Percentiles rank a stretch among this genome's conserved stretches.
These are phyloP conservation scores for Ochotona princeps DNA, from an alignment of 2,113 vertebrate species.

Conservation along the genomic window DNA sequence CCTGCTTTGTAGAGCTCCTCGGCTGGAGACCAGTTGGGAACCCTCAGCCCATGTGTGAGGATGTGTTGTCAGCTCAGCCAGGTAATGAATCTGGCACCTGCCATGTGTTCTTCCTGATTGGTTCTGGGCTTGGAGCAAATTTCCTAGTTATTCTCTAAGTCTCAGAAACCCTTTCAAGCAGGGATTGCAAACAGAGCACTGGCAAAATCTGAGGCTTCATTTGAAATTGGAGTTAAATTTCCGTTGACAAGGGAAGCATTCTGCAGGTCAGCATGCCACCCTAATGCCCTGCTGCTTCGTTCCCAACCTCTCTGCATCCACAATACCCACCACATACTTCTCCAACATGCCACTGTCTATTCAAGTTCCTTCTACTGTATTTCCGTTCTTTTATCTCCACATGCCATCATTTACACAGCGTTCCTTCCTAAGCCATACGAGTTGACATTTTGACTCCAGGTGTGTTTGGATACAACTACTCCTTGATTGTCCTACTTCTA, in stretches of 20 bases:
- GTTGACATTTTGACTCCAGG: not conserved
- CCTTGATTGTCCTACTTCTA: not conserved
- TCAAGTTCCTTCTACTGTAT: not conserved
- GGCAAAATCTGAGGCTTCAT: no score
- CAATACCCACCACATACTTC: not conserved
- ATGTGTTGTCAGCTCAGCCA: conserved; percentile 89
- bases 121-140: not conserved
- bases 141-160: not conserved
- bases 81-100: not conserved
- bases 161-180: not conserved
- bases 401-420: not conserved
- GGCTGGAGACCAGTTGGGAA: conserved; percentile 90
- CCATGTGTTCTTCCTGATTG: not conserved
- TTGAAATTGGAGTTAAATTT: not conserved
- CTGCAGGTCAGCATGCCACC: not conserved
- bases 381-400: not conserved
- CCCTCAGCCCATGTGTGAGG: conserved; percentile 82
- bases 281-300: not conserved
- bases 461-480: not conserved
- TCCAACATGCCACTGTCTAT: not conserved
- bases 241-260: not conserved
- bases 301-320: not conserved
- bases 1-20: conserved; percentile 91
- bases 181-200: not conserved
- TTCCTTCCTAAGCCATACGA: not conserved